Conservation (phyloP, 2,797 vertebrate genomes). For the Crypturellus tataupa region DNA sequence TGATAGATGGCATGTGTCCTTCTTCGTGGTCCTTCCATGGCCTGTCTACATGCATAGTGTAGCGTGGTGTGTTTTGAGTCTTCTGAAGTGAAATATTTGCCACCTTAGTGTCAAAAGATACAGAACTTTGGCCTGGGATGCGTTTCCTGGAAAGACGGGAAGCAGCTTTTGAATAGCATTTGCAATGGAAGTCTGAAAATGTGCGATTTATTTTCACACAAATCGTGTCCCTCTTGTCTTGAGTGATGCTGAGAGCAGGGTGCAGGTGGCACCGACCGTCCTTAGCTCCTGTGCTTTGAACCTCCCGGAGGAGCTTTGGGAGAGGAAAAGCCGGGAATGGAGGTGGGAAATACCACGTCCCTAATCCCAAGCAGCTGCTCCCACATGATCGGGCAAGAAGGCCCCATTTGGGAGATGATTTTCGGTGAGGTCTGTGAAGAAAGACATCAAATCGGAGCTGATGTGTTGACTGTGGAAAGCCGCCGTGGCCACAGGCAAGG, state of each 20-base stretch:
- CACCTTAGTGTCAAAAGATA: background rate
- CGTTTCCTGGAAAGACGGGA: background rate
- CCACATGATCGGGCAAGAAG: conserved; percentile 32
- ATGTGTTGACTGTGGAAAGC: conserved; percentile 8
- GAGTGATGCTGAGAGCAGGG: background rate
- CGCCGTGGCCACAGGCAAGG: background rate
- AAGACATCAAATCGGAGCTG: background rate
- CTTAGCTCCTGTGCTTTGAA: rapidly evolving
- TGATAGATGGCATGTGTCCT: background rate
- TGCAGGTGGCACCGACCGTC: background rate
- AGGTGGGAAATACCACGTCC: background rate
- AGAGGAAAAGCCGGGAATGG: background rate
- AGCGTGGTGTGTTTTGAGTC: background rate
- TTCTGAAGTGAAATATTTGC: background rate
- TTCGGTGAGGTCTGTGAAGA: conserved; percentile 1
- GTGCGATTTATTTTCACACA: background rate
- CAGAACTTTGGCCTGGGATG: background rate
- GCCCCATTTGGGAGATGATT: background rate
- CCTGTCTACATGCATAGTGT: background rate
- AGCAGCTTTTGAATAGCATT: background rate
- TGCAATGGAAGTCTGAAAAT: background rate
- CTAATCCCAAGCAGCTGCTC: background rate
- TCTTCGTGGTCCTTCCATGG: rapidly evolving
- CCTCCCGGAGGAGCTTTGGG: background rate
- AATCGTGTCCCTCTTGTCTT: background rate